These are phyloP conservation scores for Argentina silus DNA, from an alignment of 2,797 vertebrate species.

Conservation along the genomic window DNA sequence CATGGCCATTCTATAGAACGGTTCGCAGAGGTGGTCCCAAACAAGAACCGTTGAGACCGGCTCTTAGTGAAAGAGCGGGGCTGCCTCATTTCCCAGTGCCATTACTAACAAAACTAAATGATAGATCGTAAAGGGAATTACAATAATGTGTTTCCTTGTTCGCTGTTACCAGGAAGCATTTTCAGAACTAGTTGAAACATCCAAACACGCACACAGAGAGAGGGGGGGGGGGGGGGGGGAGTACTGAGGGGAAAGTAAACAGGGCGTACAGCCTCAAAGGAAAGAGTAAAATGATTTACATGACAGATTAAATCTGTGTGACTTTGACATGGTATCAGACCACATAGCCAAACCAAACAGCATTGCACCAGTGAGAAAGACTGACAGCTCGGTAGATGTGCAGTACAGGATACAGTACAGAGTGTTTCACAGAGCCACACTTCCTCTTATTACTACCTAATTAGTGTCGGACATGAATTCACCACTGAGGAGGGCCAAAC, in stretches of 20 bases:
- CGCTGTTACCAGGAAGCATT: neutral
- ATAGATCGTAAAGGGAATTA: neutral
- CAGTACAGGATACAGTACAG: neutral
- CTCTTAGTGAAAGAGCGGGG: neutral
- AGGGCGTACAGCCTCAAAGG: neutral
- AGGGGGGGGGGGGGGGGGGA: no score
- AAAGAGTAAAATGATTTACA: neutral
- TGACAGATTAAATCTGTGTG: neutral
- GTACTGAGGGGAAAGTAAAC: neutral
- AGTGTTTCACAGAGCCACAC: neutral
- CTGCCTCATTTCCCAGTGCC: constrained; percentile 1
- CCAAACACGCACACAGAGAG: no score
- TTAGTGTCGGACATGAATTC: no score
- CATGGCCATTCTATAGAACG: neutral
- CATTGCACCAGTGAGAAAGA: no score
- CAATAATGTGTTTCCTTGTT: neutral
- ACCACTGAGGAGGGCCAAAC: neutral
- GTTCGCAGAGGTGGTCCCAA: neutral
- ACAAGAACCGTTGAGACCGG: neutral
- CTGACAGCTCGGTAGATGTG: no score
- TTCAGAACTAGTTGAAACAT: neutral
- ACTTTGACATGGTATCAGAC: neutral
- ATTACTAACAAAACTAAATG: constrained; percentile 1
- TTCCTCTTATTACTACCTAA: neutral
- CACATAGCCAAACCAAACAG: no score